Conservation (phyloP, 2,113 vertebrate species). For the Aldabrachelys gigantea region DNA sequence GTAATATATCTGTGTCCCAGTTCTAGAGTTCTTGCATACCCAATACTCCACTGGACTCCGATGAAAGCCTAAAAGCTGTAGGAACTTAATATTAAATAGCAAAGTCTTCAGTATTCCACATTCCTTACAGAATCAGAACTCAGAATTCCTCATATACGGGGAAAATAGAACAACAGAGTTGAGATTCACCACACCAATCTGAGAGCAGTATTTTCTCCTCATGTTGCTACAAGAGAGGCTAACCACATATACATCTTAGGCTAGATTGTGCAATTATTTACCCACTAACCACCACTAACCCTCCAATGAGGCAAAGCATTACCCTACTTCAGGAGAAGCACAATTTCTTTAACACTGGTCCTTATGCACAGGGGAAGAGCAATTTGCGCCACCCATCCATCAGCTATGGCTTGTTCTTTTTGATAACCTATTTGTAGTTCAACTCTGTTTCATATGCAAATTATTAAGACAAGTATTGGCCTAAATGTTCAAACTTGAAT, state of each 20-base stretch:
- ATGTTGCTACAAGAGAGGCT: neutral
- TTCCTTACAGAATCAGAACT: neutral
- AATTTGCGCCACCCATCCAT: neutral
- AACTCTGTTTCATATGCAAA: neutral
- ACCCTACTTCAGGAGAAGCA: neutral
- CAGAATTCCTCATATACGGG: neutral
- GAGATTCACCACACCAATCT: neutral
- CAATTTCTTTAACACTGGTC: neutral
- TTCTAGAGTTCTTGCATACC: rapidly evolving
- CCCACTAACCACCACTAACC: neutral
- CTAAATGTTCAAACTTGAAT: neutral
- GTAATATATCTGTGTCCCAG: neutral
- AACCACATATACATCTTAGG: neutral
- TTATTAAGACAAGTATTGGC: neutral
- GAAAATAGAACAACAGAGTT: neutral
- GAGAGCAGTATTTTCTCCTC: neutral
- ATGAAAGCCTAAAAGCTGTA: neutral
- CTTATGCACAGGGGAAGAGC: neutral
- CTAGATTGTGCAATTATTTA: neutral
- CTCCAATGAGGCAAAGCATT: neutral
- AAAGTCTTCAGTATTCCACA: neutral
- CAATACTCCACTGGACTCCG: neutral
- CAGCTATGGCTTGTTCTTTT: neutral
- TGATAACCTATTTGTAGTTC: neutral
- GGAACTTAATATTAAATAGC: neutral